Percentiles rank a stretch among this genome's conserved stretches.
phyloP scores from a whole-genome alignment of 2,113 vertebrate species.

The Ceyx cyanopectus region DNA sequence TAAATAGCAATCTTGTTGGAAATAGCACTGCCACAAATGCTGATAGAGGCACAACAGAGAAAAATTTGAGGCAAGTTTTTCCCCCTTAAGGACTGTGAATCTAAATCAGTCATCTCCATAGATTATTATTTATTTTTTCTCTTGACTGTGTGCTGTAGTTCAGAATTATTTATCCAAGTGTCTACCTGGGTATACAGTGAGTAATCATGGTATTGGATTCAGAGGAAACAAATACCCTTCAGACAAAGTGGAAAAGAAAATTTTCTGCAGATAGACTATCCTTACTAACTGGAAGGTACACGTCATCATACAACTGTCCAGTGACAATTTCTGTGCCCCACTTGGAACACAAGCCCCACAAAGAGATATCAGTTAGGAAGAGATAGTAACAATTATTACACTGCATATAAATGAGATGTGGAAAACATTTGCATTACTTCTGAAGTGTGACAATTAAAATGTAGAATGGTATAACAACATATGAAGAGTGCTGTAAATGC shows the following conservation, averaged over 20 bases:
- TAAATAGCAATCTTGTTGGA: neutral
- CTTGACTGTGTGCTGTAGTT: neutral
- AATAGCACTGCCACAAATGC: neutral
- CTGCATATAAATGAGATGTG: neutral
- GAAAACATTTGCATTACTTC: neutral
- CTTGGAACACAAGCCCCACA: neutral
- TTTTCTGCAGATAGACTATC: neutral
- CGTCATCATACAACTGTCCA: neutral
- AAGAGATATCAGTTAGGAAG: neutral
- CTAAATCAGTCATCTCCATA: neutral
- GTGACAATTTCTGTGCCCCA: neutral
- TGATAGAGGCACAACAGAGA: neutral
- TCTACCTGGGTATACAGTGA: neutral
- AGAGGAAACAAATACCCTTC: neutral
- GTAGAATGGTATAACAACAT: neutral
- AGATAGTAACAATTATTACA: neutral
- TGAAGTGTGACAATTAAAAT: slow-evolving; percentile 2
- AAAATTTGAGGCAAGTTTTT: neutral
- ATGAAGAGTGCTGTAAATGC: neutral
- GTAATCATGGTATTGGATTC: neutral
- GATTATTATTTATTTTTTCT: neutral
- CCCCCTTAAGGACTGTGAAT: neutral
- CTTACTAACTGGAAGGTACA: neutral
- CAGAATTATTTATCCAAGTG: neutral
- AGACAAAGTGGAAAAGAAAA: neutral